Evolutionary conservation across 1,140 invertebrate genomes (phyloP), one percentile per base, ranked within the genome.

Genomic region (Caenorhabditis latens): DNA sequence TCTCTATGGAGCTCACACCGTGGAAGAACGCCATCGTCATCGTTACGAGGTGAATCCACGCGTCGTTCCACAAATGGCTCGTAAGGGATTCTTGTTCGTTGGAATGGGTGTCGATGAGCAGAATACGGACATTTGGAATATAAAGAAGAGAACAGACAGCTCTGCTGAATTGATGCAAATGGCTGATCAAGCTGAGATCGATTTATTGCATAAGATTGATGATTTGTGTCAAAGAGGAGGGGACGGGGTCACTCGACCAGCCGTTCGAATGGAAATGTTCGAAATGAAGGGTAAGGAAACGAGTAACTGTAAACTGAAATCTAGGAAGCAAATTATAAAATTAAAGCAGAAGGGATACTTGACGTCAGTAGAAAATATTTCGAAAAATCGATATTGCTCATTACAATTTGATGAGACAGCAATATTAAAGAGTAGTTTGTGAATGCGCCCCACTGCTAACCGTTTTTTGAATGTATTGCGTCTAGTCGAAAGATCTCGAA

Each of bases 1-100:
- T 65, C 87, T 92, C 13, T 92, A 92, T 67, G 84, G 87, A 16
- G 85, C 84, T 9, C 95, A 95, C 84, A 95, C 92, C 55, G 95
- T 99, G 83, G 96, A 99, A 92, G 98, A 99, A 93, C 94, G 98
- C n/a, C 98, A 99, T 94, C 94, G 98, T 71, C 98, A 99, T 93
- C 94, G 98, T 55, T 95, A 94, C 90, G 94, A 94, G 92, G 93
- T 94, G 0, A 99, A 99, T 94, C 96, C 96, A 1, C 94, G 95
- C 63, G 96, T 96, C 92, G 95, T 99, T 1, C 91, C 94, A 9
- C 93, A 95, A 40, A 94, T 99, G 75, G 96, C 98, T 93, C 94
- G 94, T 16, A 94, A 95, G 61, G 98, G 98, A 14, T 94, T 99
- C 89, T 95, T 95, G 88, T 99, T 99, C 94, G 96, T 99, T 67